Evolutionary conservation across 2,888 invertebrate genomes (phyloP).

Genomic region (Muscina levida): DNA sequence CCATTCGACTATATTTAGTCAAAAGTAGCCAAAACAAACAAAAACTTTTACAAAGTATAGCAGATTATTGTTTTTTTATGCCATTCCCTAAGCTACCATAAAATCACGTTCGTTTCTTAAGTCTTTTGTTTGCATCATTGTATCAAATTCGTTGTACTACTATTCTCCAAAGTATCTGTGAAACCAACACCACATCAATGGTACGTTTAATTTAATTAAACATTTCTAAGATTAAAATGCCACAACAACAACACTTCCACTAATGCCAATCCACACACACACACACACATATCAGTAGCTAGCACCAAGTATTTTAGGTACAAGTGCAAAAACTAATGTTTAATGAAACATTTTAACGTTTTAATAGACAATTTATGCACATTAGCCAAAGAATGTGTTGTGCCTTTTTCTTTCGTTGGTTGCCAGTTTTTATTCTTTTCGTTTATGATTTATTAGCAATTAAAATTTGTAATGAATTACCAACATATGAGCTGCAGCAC

Average conservation of each 20-base stretch:
- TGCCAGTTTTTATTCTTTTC: constrained; percentile 10
- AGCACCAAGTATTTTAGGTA: constrained; percentile 42
- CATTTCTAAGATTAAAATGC: constrained; percentile 35
- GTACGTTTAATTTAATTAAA: constrained; percentile 38
- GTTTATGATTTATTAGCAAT: constrained; percentile 63
- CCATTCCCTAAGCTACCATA: too few species aligned
- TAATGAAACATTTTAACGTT: constrained; percentile 39
- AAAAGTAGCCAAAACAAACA: too few species aligned
- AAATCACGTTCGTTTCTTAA: not conserved
- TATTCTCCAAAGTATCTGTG: too few species aligned
- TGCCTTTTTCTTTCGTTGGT: not conserved
- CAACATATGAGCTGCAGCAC: not conserved
- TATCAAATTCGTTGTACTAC: too few species aligned
- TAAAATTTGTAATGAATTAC: constrained; percentile 51
- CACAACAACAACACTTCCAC: not conserved
- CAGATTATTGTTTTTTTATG: too few species aligned
- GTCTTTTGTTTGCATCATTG: constrained; percentile 45
- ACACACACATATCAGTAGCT: too few species aligned
- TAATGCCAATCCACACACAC: not conserved
- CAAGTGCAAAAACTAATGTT: constrained; percentile 62
- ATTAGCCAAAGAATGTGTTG: not conserved
- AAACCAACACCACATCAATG: constrained; percentile 11
- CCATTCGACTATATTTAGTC: too few species aligned
- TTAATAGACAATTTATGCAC: constrained; percentile 46
- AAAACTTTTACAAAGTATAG: too few species aligned